Evolutionary conservation across 2,113 vertebrate species (phyloP).

Genomic region (Sterrhoptilus dennistouni): DNA sequence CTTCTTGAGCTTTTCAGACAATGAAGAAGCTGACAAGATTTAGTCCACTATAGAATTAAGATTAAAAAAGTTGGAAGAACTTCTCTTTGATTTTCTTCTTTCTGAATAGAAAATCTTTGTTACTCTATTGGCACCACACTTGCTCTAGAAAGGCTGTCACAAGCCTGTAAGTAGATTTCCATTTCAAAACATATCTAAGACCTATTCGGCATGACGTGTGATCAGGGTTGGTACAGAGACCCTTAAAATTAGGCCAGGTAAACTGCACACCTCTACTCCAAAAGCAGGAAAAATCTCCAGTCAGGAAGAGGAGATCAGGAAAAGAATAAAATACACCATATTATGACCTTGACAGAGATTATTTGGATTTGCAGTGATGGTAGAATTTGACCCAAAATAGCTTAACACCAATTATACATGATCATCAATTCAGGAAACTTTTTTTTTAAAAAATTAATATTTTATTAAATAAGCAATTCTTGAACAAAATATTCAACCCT

Average conservation of each 20-base stretch:
- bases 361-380: background rate
- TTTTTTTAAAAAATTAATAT: conserved; percentile 19
- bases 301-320: background rate
- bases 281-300: background rate
- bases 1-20: background rate
- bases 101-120: background rate
- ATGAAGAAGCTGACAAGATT: background rate
- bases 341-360: background rate
- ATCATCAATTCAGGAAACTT: background rate
- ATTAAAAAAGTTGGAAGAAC: background rate
- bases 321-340: background rate
- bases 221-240: background rate
- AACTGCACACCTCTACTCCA: background rate
- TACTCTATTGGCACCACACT: background rate
- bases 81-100: background rate
- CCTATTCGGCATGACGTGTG: background rate
- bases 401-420: conserved; percentile 11
- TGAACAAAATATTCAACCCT: background rate
- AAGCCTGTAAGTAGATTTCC: background rate
- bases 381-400: background rate
- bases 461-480: conserved; percentile 24
- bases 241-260: background rate
- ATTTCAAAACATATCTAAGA: background rate
- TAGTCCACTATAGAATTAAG: background rate
- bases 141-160: background rate